Conservation (phyloP, 1,140 invertebrate species). For the Bombus pascuorum region DNA sequence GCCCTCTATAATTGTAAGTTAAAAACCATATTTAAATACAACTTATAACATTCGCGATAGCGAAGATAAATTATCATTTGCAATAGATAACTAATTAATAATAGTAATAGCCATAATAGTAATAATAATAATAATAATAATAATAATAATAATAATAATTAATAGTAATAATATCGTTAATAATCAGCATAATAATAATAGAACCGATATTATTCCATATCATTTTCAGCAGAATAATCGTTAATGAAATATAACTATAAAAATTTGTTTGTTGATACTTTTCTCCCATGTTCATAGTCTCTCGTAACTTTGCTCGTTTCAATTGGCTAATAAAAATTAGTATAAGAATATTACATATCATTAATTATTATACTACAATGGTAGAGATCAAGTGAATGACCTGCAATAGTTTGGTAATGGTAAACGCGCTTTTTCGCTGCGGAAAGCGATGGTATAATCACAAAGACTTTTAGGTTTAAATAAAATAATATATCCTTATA, state of each 20-base stretch:
- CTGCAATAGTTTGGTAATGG: slow-evolving; percentile 78
- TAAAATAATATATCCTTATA: neutral
- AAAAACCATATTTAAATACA: slow-evolving; percentile 73
- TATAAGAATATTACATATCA: slow-evolving; percentile 74
- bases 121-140: slow-evolving; percentile 63
- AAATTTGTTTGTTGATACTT: slow-evolving; percentile 59
- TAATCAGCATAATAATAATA: slow-evolving; percentile 63
- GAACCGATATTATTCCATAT: slow-evolving; percentile 65
- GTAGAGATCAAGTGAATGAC: slow-evolving; percentile 80
- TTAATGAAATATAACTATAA: slow-evolving; percentile 65
- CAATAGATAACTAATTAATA: slow-evolving; percentile 67
- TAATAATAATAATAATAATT: slow-evolving; percentile 56
- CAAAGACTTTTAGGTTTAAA: neutral
- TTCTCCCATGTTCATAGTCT: slow-evolving; percentile 34
- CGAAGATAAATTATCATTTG: slow-evolving; percentile 72
- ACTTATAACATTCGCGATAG: slow-evolving; percentile 71
- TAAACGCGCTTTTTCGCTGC: slow-evolving; percentile 57
- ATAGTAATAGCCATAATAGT: slow-evolving; percentile 66
- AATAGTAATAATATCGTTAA: neutral
- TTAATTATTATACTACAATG: slow-evolving; percentile 77
- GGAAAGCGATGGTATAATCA: slow-evolving; percentile 37
- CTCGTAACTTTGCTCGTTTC: slow-evolving; percentile 58
- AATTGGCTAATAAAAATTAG: slow-evolving; percentile 78
- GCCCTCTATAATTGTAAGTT: slow-evolving; percentile 69
- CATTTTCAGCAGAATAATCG: slow-evolving; percentile 33